Evolutionary conservation across 1,140 invertebrate genomes (phyloP), one percentile per base, ranked within the genome.

Genomic region (Catajapyx aquilonaris): DNA sequence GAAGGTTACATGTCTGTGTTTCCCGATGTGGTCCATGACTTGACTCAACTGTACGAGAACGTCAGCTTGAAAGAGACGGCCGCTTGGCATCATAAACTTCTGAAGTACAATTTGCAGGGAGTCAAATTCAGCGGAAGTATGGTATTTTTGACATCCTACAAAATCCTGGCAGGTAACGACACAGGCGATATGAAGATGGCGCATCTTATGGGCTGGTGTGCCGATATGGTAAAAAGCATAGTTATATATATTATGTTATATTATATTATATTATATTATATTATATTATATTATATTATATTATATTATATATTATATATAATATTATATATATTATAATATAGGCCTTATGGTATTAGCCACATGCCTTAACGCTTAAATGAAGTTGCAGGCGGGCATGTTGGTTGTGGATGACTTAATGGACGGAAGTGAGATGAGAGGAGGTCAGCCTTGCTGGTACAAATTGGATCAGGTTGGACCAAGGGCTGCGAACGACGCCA

Each of bases 391-490:
- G 65, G 75, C 80, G 13, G 85, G 74, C 52, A 81, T 91, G 42
- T 53, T 96, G 3, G 59, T 96, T 1, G 51, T 71, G 5, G 88
- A 94, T 59, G 93, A 97, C 56, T 73, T 97, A 11, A 87, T 94
- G 73, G 90, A 96, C 54, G 56, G 67, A 15, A 77, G 81, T 13
- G 59, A 69, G 40, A 77, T 71, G 20, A 62, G 93, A 13, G 66
- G 91, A 39, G 85, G 86, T 17, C 69, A 78, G 42, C 73, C 73
- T 1, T 90, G 87, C 55, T 97, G 93, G 93, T 81, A 93, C 60
- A 64, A 64, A 39, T 60, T 75, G 41, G 69, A 83, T 7, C 68
- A 73, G 38, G 71, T 93, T 30, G 88, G 86, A 1, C 46, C 84
- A 1, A 64, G 60, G 3, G 90, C 85, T 7, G 68, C 93, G 31